These are phyloP conservation scores for Anabacerthia variegaticeps DNA, from an alignment of 2,797 vertebrate species.

Conservation along the genomic window DNA sequence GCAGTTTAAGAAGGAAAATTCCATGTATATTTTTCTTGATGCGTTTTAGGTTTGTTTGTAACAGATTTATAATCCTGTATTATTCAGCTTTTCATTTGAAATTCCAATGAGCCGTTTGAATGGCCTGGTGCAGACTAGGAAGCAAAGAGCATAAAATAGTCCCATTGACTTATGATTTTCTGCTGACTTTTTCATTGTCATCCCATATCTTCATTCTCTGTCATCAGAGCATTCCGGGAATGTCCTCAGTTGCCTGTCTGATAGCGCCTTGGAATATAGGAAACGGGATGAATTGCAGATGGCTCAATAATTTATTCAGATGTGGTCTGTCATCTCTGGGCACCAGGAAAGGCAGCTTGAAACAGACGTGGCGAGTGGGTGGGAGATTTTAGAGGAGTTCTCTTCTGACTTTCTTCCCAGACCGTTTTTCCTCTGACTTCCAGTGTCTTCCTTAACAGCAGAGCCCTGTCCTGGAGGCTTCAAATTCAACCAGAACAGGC, in stretches of 20 bases:
- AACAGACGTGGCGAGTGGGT: background rate
- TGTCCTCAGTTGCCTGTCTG: conserved; percentile 23
- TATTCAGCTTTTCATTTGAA: conserved; percentile 78
- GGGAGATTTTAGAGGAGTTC: background rate
- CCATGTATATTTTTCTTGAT: conserved; percentile 69
- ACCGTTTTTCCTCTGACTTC: background rate
- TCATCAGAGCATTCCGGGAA: conserved; percentile 38
- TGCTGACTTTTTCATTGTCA: conserved; percentile 56
- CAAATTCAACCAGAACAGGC: background rate
- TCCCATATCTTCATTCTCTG: conserved; percentile 36
- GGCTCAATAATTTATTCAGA: conserved; percentile 28
- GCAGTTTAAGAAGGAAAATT: conserved; percentile 67
- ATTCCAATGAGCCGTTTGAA: conserved; percentile 76
- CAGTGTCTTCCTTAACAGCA: background rate
- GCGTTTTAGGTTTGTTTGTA: conserved; percentile 72
- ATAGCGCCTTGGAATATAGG: background rate
- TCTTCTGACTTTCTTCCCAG: background rate
- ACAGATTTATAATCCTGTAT: conserved; percentile 75
- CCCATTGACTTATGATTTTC: conserved; percentile 66
- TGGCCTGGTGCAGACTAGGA: conserved; percentile 57
- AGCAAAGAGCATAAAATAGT: conserved; percentile 67
- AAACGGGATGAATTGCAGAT: conserved; percentile 46
- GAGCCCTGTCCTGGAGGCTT: background rate
- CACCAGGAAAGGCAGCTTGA: background rate
- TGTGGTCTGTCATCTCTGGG: background rate